These are phyloP conservation scores for Cochlearius cochlearius DNA, from an alignment of 2,113 vertebrate genomes.

Conservation along the genomic window DNA sequence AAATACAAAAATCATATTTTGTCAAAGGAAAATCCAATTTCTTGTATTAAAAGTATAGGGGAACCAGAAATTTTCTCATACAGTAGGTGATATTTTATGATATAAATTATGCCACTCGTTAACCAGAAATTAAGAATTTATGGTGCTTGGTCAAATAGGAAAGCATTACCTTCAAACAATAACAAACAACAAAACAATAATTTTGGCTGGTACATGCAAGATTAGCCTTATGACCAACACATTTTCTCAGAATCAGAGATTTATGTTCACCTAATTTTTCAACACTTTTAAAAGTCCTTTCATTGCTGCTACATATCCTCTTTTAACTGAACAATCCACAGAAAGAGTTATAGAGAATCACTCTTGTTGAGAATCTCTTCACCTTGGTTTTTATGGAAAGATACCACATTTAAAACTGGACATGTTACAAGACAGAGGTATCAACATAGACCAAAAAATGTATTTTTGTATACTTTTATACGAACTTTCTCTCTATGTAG, in stretches of 20 bases:
- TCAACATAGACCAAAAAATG: background rate
- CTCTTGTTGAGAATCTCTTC: background rate
- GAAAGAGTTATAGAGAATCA: background rate
- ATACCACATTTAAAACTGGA: background rate
- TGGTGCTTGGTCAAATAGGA: background rate
- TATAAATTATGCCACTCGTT: background rate
- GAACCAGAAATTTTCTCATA: background rate
- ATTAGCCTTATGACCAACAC: background rate
- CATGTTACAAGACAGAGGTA: background rate
- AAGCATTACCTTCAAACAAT: background rate
- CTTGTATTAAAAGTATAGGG: background rate
- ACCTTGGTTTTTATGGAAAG: background rate
- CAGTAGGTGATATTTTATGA: background rate
- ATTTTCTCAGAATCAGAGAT: background rate
- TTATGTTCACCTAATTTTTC: background rate
- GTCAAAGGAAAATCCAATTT: background rate
- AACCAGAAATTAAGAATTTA: background rate
- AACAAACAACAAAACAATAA: background rate
- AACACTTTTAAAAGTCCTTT: background rate
- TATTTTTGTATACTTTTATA: background rate
- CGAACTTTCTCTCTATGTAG: background rate
- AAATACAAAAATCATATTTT: background rate
- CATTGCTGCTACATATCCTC: background rate
- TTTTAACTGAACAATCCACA: background rate
- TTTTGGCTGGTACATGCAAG: background rate